Evolutionary conservation across 1,140 invertebrate species (phyloP).

Genomic region (Potamilus streckersoni): DNA sequence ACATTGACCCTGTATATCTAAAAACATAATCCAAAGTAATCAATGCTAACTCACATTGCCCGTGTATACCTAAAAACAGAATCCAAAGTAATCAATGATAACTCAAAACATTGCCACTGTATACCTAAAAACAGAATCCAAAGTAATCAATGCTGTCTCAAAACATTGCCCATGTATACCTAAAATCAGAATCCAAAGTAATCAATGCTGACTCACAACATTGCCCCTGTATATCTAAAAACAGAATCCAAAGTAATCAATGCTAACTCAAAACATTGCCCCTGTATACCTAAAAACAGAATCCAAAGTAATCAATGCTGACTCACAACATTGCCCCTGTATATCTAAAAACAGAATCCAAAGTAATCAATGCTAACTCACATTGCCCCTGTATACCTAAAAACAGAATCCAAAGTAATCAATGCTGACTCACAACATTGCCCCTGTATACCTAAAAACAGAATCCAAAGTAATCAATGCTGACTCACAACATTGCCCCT

Average conservation of each 20-base stretch:
- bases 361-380: conserved; percentile 7
- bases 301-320: background rate
- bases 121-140: too few relatives aligned
- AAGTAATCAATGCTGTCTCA: conserved; percentile 6
- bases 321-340: conserved; percentile 27
- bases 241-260: background rate
- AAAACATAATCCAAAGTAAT: background rate
- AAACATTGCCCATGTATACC: conserved; percentile 20
- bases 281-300: background rate
- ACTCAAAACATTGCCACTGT: conserved; percentile 26
- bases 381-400: conserved; percentile 10
- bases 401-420: background rate
- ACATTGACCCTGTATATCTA: conserved; percentile 14
- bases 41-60: conserved; percentile 16
- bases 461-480: background rate
- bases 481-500: conserved; percentile 25
- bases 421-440: conserved; percentile 18
- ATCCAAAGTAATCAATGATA: background rate
- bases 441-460: conserved; percentile 3
- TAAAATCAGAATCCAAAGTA: too few relatives aligned
- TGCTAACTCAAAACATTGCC: conserved; percentile 22
- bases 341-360: too few relatives aligned
- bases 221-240: conserved; percentile 8
- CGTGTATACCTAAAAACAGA: too few relatives aligned
- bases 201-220: conserved; percentile 17